Evolutionary conservation across 2,113 vertebrate species (phyloP).

Genomic region (Osmerus eperlanus): DNA sequence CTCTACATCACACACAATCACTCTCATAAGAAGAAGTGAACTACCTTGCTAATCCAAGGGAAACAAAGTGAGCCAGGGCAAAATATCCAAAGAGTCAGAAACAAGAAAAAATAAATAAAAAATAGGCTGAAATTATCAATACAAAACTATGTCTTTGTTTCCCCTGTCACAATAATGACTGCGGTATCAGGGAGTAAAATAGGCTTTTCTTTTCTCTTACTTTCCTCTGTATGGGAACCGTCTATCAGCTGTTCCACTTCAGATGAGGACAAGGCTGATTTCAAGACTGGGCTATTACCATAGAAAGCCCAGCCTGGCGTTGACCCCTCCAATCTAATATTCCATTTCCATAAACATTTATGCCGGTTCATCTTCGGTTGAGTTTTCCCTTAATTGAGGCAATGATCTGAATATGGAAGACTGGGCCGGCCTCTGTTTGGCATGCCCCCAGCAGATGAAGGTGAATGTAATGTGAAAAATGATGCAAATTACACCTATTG

Average conservation of each 20-base stretch:
- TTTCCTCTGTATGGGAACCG: conserved; percentile 60
- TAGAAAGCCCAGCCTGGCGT: conserved; percentile 67
- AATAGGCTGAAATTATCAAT: conserved; percentile 47
- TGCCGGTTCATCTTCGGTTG: conserved; percentile 74
- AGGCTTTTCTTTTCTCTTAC: conserved; percentile 71
- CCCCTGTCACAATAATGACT: conserved; percentile 64
- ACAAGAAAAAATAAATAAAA: neutral
- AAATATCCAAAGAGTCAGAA: too few relatives aligned
- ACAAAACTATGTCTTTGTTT: conserved; percentile 57
- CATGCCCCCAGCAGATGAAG: conserved; percentile 59
- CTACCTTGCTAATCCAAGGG: neutral
- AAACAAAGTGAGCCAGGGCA: neutral
- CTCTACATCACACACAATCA: too few relatives aligned
- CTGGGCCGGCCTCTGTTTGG: conserved; percentile 58
- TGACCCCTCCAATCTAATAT: conserved; percentile 75
- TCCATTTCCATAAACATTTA: conserved; percentile 80
- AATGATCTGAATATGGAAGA: conserved; percentile 77
- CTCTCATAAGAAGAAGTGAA: neutral
- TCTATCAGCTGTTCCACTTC: conserved; percentile 75
- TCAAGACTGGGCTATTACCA: conserved; percentile 78
- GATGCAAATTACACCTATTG: conserved; percentile 75
- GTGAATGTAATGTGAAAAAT: conserved; percentile 73
- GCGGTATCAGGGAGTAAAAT: conserved; percentile 57
- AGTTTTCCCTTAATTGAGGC: conserved; percentile 78
- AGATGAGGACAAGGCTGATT: conserved; percentile 70